Conservation (phyloP, 1,140 invertebrate species). For the Drosophila kanapiae region DNA sequence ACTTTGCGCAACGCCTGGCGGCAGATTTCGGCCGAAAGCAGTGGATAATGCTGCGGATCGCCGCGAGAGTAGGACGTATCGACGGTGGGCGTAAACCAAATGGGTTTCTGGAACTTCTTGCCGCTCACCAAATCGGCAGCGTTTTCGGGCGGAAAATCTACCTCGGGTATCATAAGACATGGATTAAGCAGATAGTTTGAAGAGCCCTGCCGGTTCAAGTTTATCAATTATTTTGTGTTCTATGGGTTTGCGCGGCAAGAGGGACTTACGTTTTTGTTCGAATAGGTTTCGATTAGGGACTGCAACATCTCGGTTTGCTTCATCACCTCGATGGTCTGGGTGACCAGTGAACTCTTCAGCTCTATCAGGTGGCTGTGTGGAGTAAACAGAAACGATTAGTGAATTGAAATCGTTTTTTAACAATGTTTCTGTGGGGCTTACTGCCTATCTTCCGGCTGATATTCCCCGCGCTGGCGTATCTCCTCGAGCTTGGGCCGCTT, state of each 20-base stretch:
- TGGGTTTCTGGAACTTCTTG: constrained; percentile 81
- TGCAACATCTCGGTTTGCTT: constrained; percentile 84
- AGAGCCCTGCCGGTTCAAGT: constrained; percentile 45
- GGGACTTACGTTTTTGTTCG: constrained; percentile 75
- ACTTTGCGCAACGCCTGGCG: constrained; percentile 69
- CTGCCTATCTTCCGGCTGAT: constrained; percentile 40
- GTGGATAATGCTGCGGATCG: constrained; percentile 64
- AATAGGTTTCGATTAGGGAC: constrained; percentile 82
- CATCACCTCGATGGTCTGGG: constrained; percentile 84
- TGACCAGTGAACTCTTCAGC: constrained; percentile 75
- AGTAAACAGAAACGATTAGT: not conserved
- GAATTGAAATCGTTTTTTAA: not conserved
- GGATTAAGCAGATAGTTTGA: constrained; percentile 82
- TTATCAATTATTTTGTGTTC: not conserved
- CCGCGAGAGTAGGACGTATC: constrained; percentile 73
- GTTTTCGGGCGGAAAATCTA: constrained; percentile 82
- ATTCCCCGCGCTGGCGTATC: constrained; percentile 43
- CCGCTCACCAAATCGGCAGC: constrained; percentile 74
- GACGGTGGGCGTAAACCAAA: constrained; percentile 80
- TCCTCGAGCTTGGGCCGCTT: constrained; percentile 66
- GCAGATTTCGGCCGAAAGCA: constrained; percentile 60
- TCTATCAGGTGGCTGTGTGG: constrained; percentile 52
- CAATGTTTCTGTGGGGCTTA: not conserved
- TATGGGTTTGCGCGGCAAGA: too few relatives aligned
- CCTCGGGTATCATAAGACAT: constrained; percentile 84